A percentile compares a stretch with the other conserved stretches of the same genome.
phyloP scores from a whole-genome alignment of 2,888 invertebrate species.

The Callinectes sapidus region DNA sequence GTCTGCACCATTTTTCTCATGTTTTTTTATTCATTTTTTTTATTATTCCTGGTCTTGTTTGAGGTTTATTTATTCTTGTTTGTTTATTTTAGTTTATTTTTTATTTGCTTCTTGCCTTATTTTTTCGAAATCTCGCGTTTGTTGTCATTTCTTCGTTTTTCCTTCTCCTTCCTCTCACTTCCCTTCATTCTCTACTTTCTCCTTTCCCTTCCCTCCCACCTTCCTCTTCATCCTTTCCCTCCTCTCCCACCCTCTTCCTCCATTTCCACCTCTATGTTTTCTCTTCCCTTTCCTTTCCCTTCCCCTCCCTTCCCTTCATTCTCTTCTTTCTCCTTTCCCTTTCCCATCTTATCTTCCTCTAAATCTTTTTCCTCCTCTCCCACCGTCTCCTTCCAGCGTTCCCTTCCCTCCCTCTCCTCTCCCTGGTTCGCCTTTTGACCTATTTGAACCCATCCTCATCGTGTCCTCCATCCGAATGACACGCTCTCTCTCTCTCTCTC shows the following conservation, averaged over 20 bases:
- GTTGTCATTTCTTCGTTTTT: background rate
- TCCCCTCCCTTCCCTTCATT: no score
- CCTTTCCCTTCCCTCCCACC: background rate
- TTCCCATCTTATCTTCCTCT: background rate
- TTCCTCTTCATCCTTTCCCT: background rate
- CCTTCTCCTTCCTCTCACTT: background rate
- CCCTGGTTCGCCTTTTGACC: background rate
- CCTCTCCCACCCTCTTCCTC: background rate
- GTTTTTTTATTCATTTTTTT: background rate
- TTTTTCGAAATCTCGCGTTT: background rate
- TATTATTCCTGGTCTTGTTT: background rate
- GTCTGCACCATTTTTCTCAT: background rate
- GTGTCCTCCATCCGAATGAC: slow-evolving; percentile 17
- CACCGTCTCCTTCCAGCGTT: background rate
- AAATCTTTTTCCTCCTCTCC: background rate
- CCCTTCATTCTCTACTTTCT: background rate
- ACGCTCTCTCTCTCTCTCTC: background rate
- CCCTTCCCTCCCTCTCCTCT: background rate
- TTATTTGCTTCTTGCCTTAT: background rate
- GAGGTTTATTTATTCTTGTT: background rate
- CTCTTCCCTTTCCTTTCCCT: background rate
- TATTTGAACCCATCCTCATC: background rate
- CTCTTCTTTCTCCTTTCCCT: background rate
- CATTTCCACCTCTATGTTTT: background rate
- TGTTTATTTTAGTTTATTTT: background rate